Base-by-base conservation (phyloP, 2,113 vertebrate species). In the Pionites leucogaster region DNA sequence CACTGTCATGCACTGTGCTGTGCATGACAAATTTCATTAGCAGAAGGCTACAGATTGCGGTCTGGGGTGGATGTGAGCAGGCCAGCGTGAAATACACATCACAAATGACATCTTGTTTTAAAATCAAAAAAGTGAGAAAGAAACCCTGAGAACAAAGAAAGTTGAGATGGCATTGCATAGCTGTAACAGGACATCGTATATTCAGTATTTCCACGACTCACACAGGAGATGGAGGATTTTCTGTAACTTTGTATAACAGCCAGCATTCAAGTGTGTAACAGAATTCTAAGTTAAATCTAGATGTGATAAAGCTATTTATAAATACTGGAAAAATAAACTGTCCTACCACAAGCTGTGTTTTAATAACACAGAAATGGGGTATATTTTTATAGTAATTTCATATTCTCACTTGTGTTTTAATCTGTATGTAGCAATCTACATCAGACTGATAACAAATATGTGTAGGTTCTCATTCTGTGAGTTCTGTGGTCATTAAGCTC, bases 331-430 rank as follows among this genome's bases (percentile, higher is more conserved):
- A 88, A 95, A 92, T 52, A 81, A 82, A 82, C 68, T 92, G 88
- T 78, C 90, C 13, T 64, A 28, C 79, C 2, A 13, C 93, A 95
- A 88, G 83, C 82, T 95, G 90, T 84, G 60, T 90, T 94, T 93
- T 86, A 92, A 88, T 84, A 90, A 68, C 52, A 18, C 84, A 88
- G 72, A 28, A 60, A 29, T 41, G 44, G 90, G 62, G 28, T 80
- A 14, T 60, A 88, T 86, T 92, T 92, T 80, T 33, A 23, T 68
- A 83, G 64, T 78, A 44, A 86, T 88, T 92, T 90, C n/a, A 59
- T 77, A 53, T 85, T 88, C 39, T 67, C 83, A 13, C 88, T 77
- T 71, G 59, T 71, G n/a, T 50, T 92, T 93, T 80, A 93, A 88
- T 85, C 46, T 60, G 28, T 55, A 6, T n/a, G 70, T 72, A 76